Evolutionary conservation across 2,888 invertebrate genomes (phyloP).

Genomic region (Caenorhabditis doughertyi): DNA sequence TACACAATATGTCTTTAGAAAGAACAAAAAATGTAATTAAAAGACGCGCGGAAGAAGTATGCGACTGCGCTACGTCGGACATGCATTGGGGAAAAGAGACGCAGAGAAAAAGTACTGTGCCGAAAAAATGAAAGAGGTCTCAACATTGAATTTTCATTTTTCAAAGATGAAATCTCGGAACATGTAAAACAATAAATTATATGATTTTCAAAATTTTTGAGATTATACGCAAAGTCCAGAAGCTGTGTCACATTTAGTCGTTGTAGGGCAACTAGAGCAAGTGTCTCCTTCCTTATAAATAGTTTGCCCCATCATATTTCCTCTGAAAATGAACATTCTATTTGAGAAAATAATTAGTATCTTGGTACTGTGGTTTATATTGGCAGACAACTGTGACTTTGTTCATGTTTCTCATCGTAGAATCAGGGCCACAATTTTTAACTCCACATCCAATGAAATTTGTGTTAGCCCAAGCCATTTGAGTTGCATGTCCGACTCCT

Average conservation of each 20-base stretch:
- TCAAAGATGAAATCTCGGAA: no score
- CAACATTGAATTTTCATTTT: no score
- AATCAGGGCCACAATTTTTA: conserved; percentile 34
- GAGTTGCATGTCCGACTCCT: conserved; percentile 62
- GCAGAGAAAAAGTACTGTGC: background rate
- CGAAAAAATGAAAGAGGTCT: background rate
- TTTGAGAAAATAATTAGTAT: background rate
- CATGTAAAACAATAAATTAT: no score
- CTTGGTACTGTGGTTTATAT: conserved; percentile 55
- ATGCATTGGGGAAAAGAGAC: background rate
- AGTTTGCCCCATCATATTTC: conserved; percentile 29
- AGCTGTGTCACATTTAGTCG: conserved; percentile 33
- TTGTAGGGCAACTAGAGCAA: conserved; percentile 45
- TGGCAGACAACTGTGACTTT: conserved; percentile 63
- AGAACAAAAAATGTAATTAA: background rate
- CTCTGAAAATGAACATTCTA: conserved; percentile 27
- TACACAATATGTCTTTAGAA: background rate
- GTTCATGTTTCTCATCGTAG: conserved; percentile 29
- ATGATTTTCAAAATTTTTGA: background rate
- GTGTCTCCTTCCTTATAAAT: conserved; percentile 40
- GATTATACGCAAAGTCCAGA: conserved; percentile 48
- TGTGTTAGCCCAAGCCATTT: conserved; percentile 61
- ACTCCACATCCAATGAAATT: conserved; percentile 58
- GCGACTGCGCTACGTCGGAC: background rate
- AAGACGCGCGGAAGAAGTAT: background rate